Evolutionary conservation across 2,888 invertebrate genomes (phyloP), one percentile per base, ranked within the genome.

Genomic region (Acleris sparsana): DNA sequence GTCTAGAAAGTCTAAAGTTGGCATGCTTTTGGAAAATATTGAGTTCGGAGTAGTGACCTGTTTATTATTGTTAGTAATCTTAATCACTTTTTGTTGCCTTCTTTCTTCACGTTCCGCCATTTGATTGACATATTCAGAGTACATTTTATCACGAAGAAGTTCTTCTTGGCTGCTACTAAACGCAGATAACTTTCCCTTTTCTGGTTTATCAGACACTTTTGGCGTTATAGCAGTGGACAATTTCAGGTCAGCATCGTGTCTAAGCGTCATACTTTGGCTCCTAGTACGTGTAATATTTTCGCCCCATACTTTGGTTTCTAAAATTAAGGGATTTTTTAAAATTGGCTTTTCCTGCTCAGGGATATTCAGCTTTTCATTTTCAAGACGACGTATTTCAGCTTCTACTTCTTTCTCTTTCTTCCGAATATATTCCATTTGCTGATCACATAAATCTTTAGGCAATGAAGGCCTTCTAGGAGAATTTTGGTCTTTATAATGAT

Each of bases 101-200:
- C 97, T 93, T 78, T 97, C 95, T 75, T 96, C 95, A 13, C 97
- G 93, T 80, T 96, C 96, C 5, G 95, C 94, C 76, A 97, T 95
- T 86, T 97, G 96, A 78, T 93, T 93, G 80, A 97, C 94, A 88
- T 97, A 97, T 83, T 97, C 97, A 74, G 96, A 94, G 86, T 96
- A 97, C 97, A 97, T 97, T 85, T 95, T 95, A 72, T 96, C 95
- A 7, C 97, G 94, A 74, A 96, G 94, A 51, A 94, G 91, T 83
- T 97, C 96, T 70, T 94, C 94, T 82, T 97, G 96, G 56, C 95
- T 95, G 9, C 95, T 94, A 11, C 93, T 93, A 49, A 94, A 89
- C 66, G 84, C 73, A 52, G 84, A 83, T 22, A 88, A 68, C 73
- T 85, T 88, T 53, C 77, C 75, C 67, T 75, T 77, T 66, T 73